Conservation (phyloP, 2,113 vertebrate species). For the Arvicanthis niloticus region DNA sequence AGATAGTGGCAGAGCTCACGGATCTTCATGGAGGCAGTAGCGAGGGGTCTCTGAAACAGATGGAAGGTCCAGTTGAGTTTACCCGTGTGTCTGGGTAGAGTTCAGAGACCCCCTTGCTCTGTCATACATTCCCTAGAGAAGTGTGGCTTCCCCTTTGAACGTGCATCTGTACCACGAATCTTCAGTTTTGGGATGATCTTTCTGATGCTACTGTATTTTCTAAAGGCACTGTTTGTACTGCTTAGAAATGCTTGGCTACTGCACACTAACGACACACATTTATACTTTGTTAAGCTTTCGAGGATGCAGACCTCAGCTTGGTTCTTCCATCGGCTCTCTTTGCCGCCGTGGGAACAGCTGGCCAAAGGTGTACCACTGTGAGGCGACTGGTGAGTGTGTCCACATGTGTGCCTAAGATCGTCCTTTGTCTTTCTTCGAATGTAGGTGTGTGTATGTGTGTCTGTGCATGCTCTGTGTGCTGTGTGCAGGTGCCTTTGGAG, state of each 20-base stretch:
- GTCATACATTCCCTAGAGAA: neutral
- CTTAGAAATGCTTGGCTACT: neutral
- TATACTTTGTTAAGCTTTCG: conserved; percentile 89
- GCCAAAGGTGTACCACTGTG: conserved; percentile 96
- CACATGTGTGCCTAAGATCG: accelerated
- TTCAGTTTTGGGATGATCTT: neutral
- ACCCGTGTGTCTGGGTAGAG: neutral
- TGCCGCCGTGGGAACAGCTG: conserved; percentile 96
- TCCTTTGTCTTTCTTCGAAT: neutral
- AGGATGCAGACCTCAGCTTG: conserved; percentile 96
- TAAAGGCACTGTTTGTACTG: neutral
- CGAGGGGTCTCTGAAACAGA: neutral
- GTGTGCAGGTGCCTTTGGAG: neutral
- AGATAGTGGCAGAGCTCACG: neutral
- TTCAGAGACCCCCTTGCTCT: neutral
- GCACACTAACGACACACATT: neutral
- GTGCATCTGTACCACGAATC: accelerated
- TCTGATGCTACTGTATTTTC: neutral
- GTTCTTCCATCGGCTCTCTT: conserved; percentile 95
- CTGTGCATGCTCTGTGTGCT: neutral
- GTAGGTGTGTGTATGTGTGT: neutral
- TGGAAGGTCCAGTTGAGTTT: neutral
- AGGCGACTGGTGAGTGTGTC: conserved; percentile 92
- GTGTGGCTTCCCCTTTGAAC: neutral
- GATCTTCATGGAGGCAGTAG: no score